These are phyloP conservation scores for Teleiodes luculella DNA, from an alignment of 2,888 invertebrate genomes.

Conservation along the genomic window DNA sequence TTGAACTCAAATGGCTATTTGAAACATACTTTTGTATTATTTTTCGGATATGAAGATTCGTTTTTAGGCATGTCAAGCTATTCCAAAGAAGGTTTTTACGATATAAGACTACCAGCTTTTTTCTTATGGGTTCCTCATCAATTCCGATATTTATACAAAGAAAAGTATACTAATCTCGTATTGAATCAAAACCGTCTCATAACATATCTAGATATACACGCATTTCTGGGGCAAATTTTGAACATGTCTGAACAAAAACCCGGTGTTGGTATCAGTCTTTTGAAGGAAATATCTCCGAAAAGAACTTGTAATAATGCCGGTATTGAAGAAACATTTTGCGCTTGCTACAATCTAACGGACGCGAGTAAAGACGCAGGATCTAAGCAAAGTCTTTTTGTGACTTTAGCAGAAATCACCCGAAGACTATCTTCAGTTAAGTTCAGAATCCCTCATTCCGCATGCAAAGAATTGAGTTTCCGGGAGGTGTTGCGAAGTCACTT, in stretches of 20 bases:
- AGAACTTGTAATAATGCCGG: neutral
- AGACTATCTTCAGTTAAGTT: neutral
- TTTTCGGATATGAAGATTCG: neutral
- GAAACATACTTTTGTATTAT: neutral
- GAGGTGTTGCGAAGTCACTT: neutral
- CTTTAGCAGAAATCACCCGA: neutral
- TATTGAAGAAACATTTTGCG: neutral
- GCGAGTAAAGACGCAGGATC: neutral
- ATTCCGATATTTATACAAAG: too few species aligned
- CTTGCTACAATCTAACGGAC: neutral
- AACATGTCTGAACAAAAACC: neutral
- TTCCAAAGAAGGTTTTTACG: neutral
- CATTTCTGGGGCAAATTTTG: neutral
- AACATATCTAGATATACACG: neutral
- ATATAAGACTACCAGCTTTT: neutral
- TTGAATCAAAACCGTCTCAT: neutral
- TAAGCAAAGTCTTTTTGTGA: neutral
- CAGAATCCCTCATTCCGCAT: neutral
- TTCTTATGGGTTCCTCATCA: neutral
- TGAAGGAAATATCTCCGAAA: neutral
- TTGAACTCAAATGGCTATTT: too few species aligned
- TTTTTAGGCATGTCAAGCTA: neutral
- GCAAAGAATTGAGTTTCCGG: neutral
- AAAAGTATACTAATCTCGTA: neutral
- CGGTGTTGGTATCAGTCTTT: neutral